phyloP scores from a whole-genome alignment of 2,888 invertebrate genomes.

The Rhingia rostrata region DNA sequence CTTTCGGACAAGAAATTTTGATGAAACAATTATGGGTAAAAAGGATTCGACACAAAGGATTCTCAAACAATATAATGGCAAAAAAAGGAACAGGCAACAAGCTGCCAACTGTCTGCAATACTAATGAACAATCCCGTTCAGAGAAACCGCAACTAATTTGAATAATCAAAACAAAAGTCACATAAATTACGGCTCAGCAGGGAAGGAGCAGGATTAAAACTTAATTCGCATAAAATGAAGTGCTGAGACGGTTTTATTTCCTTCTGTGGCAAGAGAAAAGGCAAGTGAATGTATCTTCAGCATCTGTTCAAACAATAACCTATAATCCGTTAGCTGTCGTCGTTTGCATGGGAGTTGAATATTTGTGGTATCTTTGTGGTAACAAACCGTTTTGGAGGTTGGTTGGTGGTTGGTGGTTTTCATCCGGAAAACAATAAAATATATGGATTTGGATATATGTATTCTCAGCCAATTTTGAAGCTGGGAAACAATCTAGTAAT shows the following conservation, averaged over 20 bases:
- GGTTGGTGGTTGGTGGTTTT: too few relatives aligned
- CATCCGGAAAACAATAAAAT: too few relatives aligned
- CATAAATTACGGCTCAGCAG: constrained; percentile 59
- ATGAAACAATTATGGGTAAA: constrained; percentile 38
- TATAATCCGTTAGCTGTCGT: constrained; percentile 11
- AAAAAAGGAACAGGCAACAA: constrained; percentile 28
- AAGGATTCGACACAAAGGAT: constrained; percentile 19
- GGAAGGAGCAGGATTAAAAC: constrained; percentile 50
- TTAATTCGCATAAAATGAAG: constrained; percentile 58
- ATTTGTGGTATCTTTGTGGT: constrained; percentile 19
- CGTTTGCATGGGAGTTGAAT: constrained; percentile 20
- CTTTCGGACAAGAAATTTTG: constrained; percentile 15
- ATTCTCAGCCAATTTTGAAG: too few relatives aligned
- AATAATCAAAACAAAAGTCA: constrained; percentile 65
- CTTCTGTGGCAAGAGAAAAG: background rate
- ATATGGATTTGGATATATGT: too few relatives aligned
- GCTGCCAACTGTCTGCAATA: constrained; percentile 29
- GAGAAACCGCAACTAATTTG: constrained; percentile 54
- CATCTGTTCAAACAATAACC: constrained; percentile 54
- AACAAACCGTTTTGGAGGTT: background rate
- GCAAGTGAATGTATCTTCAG: constrained; percentile 39
- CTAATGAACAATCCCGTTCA: constrained; percentile 15
- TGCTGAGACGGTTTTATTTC: constrained; percentile 45
- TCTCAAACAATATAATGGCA: constrained; percentile 26
- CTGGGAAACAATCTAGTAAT: too few relatives aligned